A percentile compares a stretch with the other conserved stretches of the same genome.
phyloP scores from a whole-genome alignment of 1,140 invertebrate genomes.

The Drosophila bifasciata region DNA sequence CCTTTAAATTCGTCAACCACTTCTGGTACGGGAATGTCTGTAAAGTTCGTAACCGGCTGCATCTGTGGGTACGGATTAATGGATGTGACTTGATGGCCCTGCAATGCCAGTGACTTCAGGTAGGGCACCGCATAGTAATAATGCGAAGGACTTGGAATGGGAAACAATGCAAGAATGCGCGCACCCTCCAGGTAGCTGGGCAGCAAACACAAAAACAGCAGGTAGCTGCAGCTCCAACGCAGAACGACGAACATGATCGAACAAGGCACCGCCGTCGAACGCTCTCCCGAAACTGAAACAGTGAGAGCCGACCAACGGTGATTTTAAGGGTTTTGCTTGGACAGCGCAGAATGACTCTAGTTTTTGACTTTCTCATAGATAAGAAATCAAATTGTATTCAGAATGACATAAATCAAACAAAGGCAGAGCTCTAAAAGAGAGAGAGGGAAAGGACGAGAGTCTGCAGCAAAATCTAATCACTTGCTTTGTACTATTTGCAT shows the following conservation, averaged over 20 bases:
- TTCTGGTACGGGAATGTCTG: conserved; percentile 14
- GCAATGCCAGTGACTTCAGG: conserved; percentile 18
- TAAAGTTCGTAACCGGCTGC: conserved; percentile 11
- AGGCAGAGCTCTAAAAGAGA: no score
- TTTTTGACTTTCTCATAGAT: no score
- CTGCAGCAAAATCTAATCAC: no score
- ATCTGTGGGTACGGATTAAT: conserved; percentile 11
- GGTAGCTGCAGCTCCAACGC: not conserved
- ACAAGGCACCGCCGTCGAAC: not conserved
- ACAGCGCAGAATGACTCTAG: no score
- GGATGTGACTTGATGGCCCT: conserved; percentile 23
- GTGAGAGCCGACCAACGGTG: no score
- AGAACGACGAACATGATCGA: conserved; percentile 1
- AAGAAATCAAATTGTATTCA: no score
- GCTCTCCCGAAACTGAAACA: not conserved
- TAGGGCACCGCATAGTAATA: conserved; percentile 17
- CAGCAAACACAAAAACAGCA: not conserved
- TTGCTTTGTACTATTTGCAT: no score
- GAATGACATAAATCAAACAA: no score
- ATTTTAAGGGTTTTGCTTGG: no score
- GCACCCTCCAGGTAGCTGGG: conserved; percentile 16
- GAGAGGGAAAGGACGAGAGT: no score
- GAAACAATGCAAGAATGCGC: conserved; percentile 25
- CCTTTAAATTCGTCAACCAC: conserved; percentile 10
- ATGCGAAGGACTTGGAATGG: conserved; percentile 21